Evolutionary conservation across 2,797 vertebrate species (phyloP), one percentile per base, ranked within the genome.

Genomic region (Alectoris magna): DNA sequence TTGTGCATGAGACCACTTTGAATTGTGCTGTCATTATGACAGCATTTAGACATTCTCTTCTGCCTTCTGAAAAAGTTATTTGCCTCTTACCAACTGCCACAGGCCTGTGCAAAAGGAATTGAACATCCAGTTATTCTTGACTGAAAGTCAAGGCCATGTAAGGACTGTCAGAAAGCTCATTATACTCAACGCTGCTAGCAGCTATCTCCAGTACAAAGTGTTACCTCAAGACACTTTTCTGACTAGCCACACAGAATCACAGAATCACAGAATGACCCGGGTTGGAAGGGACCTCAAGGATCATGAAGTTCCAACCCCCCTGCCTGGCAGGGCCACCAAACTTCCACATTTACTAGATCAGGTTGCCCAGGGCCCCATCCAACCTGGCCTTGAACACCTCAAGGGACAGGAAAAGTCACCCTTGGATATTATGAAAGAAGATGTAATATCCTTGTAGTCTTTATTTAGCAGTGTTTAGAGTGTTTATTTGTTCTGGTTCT

Each of bases 391-490:
- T 34, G 34, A 34, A 34, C 34, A 34, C 34, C 34, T 34, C 34
- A 34, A 34, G 34, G 34, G 34, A 34, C 34, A 34, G 34, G 34
- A 34, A 34, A 34, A 34, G 34, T 80, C 49, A 53, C 29, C 19
- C 31, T 84, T 56, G 88, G 36, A 88, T 77, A 87, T 10, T 79
- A 36, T 79, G 58, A 84, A 75, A 77, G 64, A 96, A 95, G 58
- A 55, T 36, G 63, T 43, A 88, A 90, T 89, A 90, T 63, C 48
- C 14, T 39, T 78, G 31, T 88, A 91, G 86, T 95, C n/a, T 95
- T 97, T 96, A 94, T 94, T 95, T 96, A 92, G 63, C 81, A 27
- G 38, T 84, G 77, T 60, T 88, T 93, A 79, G 78, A 79, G 29
- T 51, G 85, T 70, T 82, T 94, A 87, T 94, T 95, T 96, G 59